A percentile compares a stretch with the other conserved stretches of the same genome.
Evolutionary conservation across 2,888 invertebrate genomes (phyloP).

Genomic region (Hypercompe scribonia): DNA sequence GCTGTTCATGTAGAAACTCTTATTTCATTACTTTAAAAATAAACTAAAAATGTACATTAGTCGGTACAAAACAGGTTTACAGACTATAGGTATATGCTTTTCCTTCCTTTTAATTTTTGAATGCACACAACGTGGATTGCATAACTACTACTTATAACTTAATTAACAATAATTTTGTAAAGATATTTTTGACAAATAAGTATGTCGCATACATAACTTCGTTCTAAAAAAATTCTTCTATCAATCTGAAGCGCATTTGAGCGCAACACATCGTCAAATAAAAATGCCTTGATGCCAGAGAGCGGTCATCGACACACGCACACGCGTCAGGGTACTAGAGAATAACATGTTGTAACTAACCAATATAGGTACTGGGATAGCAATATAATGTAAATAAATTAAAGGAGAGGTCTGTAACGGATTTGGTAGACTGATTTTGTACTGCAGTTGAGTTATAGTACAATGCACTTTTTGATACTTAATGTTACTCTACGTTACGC

Average conservation of each 20-base stretch:
- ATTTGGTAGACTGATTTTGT: constrained; percentile 7
- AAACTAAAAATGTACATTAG: too few relatives aligned
- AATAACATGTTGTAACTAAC: constrained; percentile 22
- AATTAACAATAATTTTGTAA: background rate
- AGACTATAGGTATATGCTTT: too few relatives aligned
- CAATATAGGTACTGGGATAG: constrained; percentile 17
- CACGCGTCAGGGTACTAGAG: constrained; percentile 21
- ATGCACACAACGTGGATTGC: too few relatives aligned
- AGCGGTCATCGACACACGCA: constrained; percentile 44
- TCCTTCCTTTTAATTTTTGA: too few relatives aligned
- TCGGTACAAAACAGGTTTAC: too few relatives aligned
- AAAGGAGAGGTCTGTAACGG: background rate
- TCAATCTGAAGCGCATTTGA: constrained; percentile 27
- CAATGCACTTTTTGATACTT: background rate
- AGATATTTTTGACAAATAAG: background rate
- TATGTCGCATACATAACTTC: background rate
- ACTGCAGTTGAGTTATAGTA: background rate
- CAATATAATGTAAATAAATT: background rate
- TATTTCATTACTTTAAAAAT: too few relatives aligned
- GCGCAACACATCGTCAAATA: constrained; percentile 8
- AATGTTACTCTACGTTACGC: background rate
- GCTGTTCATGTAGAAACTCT: too few relatives aligned
- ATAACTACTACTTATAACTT: too few relatives aligned
- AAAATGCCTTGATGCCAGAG: constrained; percentile 28
- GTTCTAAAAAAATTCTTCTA: constrained; percentile 12